Evolutionary conservation across 2,113 vertebrate species (phyloP).

Genomic region (Alethe castanea): DNA sequence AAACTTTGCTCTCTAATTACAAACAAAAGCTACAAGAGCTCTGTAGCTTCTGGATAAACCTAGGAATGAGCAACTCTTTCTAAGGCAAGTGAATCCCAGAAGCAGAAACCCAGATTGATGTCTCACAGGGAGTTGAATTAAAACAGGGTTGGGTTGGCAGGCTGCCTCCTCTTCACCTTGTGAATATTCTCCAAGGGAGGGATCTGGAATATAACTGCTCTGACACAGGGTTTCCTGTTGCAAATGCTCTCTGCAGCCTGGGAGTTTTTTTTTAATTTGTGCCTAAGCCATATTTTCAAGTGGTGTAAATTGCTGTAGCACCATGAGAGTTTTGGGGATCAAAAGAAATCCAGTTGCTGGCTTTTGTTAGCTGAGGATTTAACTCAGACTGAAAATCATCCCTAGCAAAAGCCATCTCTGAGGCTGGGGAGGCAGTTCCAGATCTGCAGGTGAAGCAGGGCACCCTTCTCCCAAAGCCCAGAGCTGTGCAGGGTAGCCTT

Average conservation of each 20-base stretch:
- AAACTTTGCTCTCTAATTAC: conserved; percentile 41
- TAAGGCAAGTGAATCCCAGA: conserved; percentile 24
- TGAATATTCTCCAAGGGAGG: not conserved
- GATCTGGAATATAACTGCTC: conserved; percentile 4
- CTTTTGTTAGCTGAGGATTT: not conserved
- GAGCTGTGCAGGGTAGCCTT: not conserved
- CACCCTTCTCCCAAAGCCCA: not conserved
- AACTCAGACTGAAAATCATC: not conserved
- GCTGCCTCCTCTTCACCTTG: conserved; percentile 48
- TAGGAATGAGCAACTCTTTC: conserved; percentile 2
- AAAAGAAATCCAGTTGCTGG: not conserved
- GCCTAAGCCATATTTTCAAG: not conserved
- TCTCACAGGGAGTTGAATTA: not conserved
- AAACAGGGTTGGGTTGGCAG: conserved; percentile 19
- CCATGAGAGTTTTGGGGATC: not conserved
- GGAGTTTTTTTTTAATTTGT: not conserved
- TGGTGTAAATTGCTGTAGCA: not conserved
- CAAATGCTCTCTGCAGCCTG: not conserved
- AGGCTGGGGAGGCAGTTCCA: not conserved
- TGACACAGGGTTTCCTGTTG: conserved; percentile 4
- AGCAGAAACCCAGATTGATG: conserved; percentile 28
- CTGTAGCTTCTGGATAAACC: conserved; percentile 20
- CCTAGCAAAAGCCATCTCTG: not conserved
- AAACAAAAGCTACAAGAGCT: conserved; percentile 39
- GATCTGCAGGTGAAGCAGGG: not conserved